Evolutionary conservation across 2,113 vertebrate species (phyloP).

Genomic region (Carassius carassius): DNA sequence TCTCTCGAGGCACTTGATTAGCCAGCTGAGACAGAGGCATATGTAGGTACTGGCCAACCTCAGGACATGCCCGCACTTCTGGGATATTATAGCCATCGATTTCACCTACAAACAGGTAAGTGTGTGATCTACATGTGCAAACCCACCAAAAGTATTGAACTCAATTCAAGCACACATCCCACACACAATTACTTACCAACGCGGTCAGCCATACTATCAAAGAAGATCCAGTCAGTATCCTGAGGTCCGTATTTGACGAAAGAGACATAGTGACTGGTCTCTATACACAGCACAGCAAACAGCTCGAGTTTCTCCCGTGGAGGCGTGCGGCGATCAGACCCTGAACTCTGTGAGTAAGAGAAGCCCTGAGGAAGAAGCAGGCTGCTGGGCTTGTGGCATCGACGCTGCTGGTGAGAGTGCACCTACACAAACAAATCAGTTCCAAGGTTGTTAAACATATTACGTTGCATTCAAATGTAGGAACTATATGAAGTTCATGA

Average conservation of each 20-base stretch:
- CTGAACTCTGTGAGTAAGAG: not conserved
- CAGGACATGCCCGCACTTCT: slow-evolving; percentile 77
- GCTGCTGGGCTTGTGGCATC: slow-evolving; percentile 53
- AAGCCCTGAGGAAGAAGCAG: slow-evolving; percentile 74
- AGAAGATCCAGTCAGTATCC: slow-evolving; percentile 85
- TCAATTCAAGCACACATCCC: not conserved
- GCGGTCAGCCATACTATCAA: slow-evolving; percentile 92
- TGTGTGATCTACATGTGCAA: not conserved
- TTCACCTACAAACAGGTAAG: slow-evolving; percentile 70
- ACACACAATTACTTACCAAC: slow-evolving; percentile 72
- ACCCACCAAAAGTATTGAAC: not conserved
- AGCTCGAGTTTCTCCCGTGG: slow-evolving; percentile 83
- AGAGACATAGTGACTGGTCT: slow-evolving; percentile 90
- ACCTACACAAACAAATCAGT: slow-evolving; percentile 64
- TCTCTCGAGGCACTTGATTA: slow-evolving; percentile 81
- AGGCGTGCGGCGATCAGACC: slow-evolving; percentile 10
- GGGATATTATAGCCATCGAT: slow-evolving; percentile 86
- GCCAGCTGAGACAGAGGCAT: slow-evolving; percentile 76
- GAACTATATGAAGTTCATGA: too few species aligned
- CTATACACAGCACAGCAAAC: slow-evolving; percentile 88
- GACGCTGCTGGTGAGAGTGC: slow-evolving; percentile 76
- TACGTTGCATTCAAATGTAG: not conserved
- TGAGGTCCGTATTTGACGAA: slow-evolving; percentile 83
- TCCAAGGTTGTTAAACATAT: not conserved
- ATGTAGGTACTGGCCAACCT: slow-evolving; percentile 80